phyloP scores from a whole-genome alignment of 2,113 vertebrate genomes.

The Colossoma macropomum region DNA sequence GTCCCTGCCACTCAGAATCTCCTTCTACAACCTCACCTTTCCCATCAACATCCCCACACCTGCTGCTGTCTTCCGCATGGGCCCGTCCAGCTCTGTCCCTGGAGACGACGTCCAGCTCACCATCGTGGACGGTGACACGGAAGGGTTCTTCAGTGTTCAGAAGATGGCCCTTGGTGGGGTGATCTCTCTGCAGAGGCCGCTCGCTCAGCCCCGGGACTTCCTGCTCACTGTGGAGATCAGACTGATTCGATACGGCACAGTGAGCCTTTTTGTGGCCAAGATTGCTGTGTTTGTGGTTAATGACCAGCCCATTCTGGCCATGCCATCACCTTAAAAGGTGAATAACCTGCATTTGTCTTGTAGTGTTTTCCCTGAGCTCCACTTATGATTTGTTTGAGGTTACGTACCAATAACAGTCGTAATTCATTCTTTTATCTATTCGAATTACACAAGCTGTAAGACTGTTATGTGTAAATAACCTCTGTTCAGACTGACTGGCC shows the following conservation, averaged over 20 bases:
- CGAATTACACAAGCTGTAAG: too few relatives aligned
- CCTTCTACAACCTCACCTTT: slow-evolving; percentile 96
- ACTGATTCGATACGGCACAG: slow-evolving; percentile 58
- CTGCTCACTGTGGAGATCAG: slow-evolving; percentile 66
- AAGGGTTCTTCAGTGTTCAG: slow-evolving; percentile 86
- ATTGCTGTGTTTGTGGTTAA: slow-evolving; percentile 67
- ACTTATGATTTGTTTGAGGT: too few relatives aligned
- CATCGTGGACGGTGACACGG: slow-evolving; percentile 89
- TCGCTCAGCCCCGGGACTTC: slow-evolving; percentile 61
- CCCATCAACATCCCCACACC: slow-evolving; percentile 93
- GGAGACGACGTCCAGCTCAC: slow-evolving; percentile 90
- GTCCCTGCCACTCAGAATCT: slow-evolving; percentile 94
- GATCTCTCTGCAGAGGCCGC: slow-evolving; percentile 50
- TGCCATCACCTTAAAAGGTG: background rate
- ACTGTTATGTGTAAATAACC: too few relatives aligned
- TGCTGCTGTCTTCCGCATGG: slow-evolving; percentile 96
- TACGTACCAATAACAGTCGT: too few relatives aligned
- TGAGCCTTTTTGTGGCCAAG: slow-evolving; percentile 63
- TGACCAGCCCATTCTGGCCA: slow-evolving; percentile 32
- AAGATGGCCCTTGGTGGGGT: slow-evolving; percentile 60
- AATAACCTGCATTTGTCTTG: too few relatives aligned
- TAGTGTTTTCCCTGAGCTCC: too few relatives aligned
- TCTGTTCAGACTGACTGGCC: too few relatives aligned
- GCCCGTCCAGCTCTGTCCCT: slow-evolving; percentile 85
- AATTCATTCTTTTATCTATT: too few relatives aligned